phyloP scores from a whole-genome alignment of 2,888 invertebrate species.

The Drosophila buzzatii region DNA sequence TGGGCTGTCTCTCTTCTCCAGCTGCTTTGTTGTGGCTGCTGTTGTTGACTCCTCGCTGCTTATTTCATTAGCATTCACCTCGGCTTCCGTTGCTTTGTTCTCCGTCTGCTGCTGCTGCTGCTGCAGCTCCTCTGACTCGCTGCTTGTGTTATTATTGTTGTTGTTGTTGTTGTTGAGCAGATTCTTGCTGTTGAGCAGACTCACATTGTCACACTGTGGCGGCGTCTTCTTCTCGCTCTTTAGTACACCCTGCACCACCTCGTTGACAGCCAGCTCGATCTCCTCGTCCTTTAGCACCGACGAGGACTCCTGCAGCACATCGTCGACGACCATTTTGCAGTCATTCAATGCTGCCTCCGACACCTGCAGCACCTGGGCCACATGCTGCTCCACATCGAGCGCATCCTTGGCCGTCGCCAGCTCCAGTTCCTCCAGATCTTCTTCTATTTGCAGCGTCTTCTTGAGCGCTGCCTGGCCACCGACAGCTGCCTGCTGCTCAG shows the following conservation, averaged over 20 bases:
- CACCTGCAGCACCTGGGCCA: conserved; percentile 86
- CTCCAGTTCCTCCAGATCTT: conserved; percentile 79
- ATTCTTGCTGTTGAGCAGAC: conserved; percentile 82
- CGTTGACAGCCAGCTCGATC: conserved; percentile 86
- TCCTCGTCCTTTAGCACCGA: conserved; percentile 87
- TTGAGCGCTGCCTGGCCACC: conserved; percentile 81
- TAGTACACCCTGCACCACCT: conserved; percentile 86
- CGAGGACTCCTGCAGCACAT: conserved; percentile 80
- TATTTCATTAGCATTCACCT: conserved; percentile 76
- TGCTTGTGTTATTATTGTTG: conserved; percentile 60
- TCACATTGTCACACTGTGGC: conserved; percentile 66
- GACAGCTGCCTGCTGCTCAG: conserved; percentile 6
- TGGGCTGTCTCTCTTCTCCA: neutral
- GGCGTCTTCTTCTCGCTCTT: conserved; percentile 84
- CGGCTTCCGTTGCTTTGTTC: conserved; percentile 28
- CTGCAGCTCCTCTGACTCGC: conserved; percentile 23
- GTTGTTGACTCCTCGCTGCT: conserved; percentile 8
- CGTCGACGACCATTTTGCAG: conserved; percentile 83
- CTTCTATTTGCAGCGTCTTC: conserved; percentile 85
- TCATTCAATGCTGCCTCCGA: conserved; percentile 86
- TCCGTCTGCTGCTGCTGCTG: neutral
- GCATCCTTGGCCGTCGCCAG: conserved; percentile 73
- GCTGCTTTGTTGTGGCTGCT: conserved; percentile 11
- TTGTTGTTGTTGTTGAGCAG: conserved; percentile 80
- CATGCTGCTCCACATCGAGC: conserved; percentile 86